Evolutionary conservation across 2,888 invertebrate genomes (phyloP), one percentile per base, ranked within the genome.

Genomic region (Macaria notata): DNA sequence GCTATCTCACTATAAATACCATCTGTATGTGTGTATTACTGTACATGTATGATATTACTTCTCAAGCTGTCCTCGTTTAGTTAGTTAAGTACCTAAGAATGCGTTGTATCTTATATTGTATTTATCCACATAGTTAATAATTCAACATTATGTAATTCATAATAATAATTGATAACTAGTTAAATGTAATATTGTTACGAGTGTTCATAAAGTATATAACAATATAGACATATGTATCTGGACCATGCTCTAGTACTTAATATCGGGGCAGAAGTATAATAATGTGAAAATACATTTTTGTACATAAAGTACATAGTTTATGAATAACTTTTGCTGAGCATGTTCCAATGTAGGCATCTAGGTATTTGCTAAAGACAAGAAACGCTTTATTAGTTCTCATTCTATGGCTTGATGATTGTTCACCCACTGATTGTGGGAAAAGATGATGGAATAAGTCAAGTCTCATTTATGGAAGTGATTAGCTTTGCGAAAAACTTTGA

Each of bases 241-340:
- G 54, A 59, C 59, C 54, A 59, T 59, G 59, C 59, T 59, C 59
- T 59, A 55, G 59, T 59, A 59, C 59, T 59, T 59, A 59, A 59
- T 51, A 42, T 51, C 45, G 45, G 47, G 33, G 48, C 38, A 41
- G 46, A 46, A 19, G 19, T 45, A 49, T 43, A 38, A 6, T 31
- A 46, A 31, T 44, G 43, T 36, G 31, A 46, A 31, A 46, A 29
- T 46, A 45, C 42, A 51, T 30, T 44, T 36, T 41, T 54, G 54
- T 54, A 55, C 54, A 48, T 51, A 47, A 39, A 43, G 50, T 49
- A 59, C 59, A 50, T 54, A 41, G 9, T 54, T 45, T 50, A 36
- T 39, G 29, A 19, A 33, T 31, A 44, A 46, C 51, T 36, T 50
- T 29, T 31, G 9, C 49, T 46, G 50, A 54, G 58, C 54, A 58